These are phyloP conservation scores for Flabesymbios commensalis DNA, from an alignment of 2,888 invertebrate genomes.

Conservation along the genomic window DNA sequence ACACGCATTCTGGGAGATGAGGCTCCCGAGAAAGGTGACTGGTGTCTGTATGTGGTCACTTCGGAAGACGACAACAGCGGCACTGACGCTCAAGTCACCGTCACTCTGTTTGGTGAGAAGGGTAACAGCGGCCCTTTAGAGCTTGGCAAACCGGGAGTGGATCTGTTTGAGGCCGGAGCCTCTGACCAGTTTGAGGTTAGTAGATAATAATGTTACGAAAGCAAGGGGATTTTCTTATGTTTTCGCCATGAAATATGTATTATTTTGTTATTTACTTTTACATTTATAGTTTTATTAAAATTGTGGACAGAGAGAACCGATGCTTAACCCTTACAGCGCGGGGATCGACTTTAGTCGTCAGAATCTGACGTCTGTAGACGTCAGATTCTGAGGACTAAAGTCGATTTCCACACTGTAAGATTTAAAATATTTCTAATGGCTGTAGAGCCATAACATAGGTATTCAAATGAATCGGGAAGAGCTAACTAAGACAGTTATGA, in stretches of 20 bases:
- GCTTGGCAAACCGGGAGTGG: conserved; percentile 38
- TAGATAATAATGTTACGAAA: background rate
- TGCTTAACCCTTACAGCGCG: too few relatives aligned
- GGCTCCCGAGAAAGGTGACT: conserved; percentile 48
- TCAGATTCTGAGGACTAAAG: too few relatives aligned
- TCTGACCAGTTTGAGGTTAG: conserved; percentile 53
- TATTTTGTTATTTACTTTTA: too few relatives aligned
- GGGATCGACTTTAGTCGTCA: too few relatives aligned
- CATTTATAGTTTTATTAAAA: too few relatives aligned
- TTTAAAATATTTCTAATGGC: too few relatives aligned
- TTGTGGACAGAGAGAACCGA: too few relatives aligned
- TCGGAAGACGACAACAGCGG: conserved; percentile 40
- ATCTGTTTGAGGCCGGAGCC: conserved; percentile 46
- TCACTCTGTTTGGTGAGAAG: conserved; percentile 53
- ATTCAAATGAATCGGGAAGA: too few relatives aligned
- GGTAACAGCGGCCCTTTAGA: conserved; percentile 47
- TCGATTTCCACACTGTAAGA: too few relatives aligned
- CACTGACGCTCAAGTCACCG: conserved; percentile 49
- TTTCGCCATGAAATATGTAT: background rate
- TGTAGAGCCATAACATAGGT: too few relatives aligned
- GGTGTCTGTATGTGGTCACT: conserved; percentile 45
- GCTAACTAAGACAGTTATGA: too few relatives aligned
- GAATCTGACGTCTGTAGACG: too few relatives aligned
- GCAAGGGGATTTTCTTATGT: background rate
- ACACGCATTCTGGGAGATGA: background rate